A percentile compares a stretch with the other conserved stretches of the same genome.
These are phyloP conservation scores for Mustela nigripes DNA, from an alignment of 2,113 vertebrate genomes.

Conservation along the genomic window DNA sequence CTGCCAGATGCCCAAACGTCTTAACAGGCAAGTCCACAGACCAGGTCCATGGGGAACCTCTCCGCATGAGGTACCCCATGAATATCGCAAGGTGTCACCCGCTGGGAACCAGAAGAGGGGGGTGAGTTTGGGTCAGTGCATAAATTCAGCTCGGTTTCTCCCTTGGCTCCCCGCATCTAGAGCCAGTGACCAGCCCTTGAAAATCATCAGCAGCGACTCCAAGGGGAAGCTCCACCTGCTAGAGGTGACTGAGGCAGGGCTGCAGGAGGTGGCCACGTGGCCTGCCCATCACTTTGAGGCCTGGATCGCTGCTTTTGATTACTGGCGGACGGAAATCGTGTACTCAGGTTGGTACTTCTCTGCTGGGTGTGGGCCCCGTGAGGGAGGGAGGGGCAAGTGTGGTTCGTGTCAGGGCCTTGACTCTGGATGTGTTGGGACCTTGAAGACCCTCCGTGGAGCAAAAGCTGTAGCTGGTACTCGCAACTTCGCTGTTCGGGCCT, in stretches of 20 bases:
- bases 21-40: accelerated
- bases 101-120: neutral
- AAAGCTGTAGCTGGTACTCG: accelerated
- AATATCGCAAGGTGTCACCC: too few relatives aligned
- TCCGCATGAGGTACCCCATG: neutral
- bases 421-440: neutral
- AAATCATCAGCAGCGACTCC: conserved; percentile 95
- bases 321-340: conserved; percentile 94
- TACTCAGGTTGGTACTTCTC: conserved; percentile 92
- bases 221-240: conserved; percentile 92
- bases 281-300: conserved; percentile 96
- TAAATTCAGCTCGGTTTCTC: neutral
- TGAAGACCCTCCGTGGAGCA: neutral
- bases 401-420: accelerated
- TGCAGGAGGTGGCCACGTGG: conserved; percentile 90
- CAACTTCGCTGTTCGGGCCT: accelerated
- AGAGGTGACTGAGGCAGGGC: conserved; percentile 84
- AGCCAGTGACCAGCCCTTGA: conserved; percentile 87
- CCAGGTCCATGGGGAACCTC: neutral
- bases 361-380: accelerated
- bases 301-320: conserved; percentile 97
- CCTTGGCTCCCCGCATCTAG: neutral
- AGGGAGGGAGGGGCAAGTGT: neutral
- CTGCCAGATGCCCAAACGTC: neutral
- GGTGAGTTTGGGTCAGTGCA: neutral